A percentile compares a stretch with the other conserved stretches of the same genome.
Evolutionary conservation across 2,797 vertebrate genomes (phyloP).

Genomic region (Cebuella pygmaea): DNA sequence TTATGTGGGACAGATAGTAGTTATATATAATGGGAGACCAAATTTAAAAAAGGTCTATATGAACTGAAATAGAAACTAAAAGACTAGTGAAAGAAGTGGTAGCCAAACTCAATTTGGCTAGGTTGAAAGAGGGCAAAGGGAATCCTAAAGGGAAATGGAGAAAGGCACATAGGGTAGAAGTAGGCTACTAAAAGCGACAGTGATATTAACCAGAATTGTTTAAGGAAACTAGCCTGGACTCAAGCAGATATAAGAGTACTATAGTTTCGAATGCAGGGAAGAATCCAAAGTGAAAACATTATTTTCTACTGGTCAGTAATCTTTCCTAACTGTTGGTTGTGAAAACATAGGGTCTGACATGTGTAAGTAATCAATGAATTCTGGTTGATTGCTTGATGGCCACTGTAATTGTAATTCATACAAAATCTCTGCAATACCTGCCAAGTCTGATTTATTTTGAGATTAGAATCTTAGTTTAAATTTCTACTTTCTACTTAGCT

Average conservation of each 20-base stretch:
- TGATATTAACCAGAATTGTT: neutral
- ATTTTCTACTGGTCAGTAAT: neutral
- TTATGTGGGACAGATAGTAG: neutral
- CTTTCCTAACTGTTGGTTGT: neutral
- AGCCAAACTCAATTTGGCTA: neutral
- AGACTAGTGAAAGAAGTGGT: neutral
- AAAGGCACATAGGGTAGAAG: neutral
- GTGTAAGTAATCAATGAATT: neutral
- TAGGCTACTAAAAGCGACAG: neutral
- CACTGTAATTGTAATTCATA: neutral
- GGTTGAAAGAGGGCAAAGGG: neutral
- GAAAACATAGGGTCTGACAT: neutral
- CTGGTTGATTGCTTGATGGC: neutral
- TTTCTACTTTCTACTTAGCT: neutral
- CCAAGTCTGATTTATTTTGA: neutral
- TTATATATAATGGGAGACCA: neutral
- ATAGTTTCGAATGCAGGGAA: neutral
- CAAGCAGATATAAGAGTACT: neutral
- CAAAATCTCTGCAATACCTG: neutral
- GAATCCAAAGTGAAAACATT: neutral
- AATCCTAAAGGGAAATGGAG: neutral
- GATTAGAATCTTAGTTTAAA: neutral
- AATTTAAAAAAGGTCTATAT: neutral
- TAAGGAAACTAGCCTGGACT: neutral
- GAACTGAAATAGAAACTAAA: neutral